Evolutionary conservation across 1,140 invertebrate genomes (phyloP).

Genomic region (Harlomillsia oculata): DNA sequence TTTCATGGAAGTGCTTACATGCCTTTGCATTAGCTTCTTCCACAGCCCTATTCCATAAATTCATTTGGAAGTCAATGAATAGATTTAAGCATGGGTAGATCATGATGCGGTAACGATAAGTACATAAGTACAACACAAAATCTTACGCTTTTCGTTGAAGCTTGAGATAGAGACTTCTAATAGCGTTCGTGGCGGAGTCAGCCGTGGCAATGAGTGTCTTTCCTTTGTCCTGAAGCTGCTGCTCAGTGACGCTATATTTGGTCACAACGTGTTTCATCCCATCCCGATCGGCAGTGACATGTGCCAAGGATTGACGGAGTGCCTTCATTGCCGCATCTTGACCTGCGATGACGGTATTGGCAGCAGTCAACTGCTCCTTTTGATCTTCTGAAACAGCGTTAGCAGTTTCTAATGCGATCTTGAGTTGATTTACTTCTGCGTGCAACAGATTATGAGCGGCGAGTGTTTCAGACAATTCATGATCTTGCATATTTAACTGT

Average conservation of each 20-base stretch:
- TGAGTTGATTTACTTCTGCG: too few species aligned
- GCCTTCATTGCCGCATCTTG: constrained; percentile 40
- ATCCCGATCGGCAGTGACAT: constrained; percentile 48
- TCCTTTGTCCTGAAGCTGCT: constrained; percentile 52
- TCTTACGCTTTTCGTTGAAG: constrained; percentile 51
- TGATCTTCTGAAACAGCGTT: constrained; percentile 3
- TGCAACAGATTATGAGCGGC: constrained; percentile 56
- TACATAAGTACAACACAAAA: neutral
- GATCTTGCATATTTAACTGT: constrained; percentile 57
- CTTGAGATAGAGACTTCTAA: constrained; percentile 54
- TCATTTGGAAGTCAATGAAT: neutral
- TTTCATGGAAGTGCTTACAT: constrained; percentile 34
- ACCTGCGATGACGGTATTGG: constrained; percentile 10
- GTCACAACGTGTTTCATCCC: constrained; percentile 53
- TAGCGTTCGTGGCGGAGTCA: constrained; percentile 52
- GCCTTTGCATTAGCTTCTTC: constrained; percentile 36
- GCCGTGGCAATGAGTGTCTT: constrained; percentile 53
- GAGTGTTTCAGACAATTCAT: constrained; percentile 62
- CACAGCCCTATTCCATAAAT: constrained; percentile 25
- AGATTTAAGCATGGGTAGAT: too few species aligned
- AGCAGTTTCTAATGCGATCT: neutral
- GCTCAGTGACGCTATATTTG: constrained; percentile 56
- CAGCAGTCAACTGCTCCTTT: constrained; percentile 9
- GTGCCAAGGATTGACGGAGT: constrained; percentile 47
- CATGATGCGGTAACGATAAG: too few species aligned